Percentiles rank a stretch among this genome's conserved stretches.
Conservation (phyloP, 2,888 invertebrate genomes). For the Choreutis nemorana region DNA sequence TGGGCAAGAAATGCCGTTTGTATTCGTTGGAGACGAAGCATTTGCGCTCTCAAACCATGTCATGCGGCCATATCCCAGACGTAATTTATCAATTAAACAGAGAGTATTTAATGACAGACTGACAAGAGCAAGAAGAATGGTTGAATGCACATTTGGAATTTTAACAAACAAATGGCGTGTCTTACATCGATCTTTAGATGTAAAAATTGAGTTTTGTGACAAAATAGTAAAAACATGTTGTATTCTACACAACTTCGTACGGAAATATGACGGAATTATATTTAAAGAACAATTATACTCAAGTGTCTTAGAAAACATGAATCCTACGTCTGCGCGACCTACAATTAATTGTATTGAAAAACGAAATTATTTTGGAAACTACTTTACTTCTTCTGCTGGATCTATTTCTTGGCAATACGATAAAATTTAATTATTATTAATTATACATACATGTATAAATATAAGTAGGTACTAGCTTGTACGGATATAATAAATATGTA, state of each 20-base stretch:
- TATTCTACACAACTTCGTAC: conserved; percentile 5
- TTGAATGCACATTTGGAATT: conserved; percentile 15
- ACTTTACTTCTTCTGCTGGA: conserved; percentile 13
- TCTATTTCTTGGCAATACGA: conserved; percentile 10
- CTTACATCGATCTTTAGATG: conserved; percentile 10
- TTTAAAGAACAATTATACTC: conserved; percentile 6
- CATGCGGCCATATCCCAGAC: conserved; percentile 19
- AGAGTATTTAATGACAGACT: conserved; percentile 12
- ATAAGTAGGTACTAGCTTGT: too few species aligned
- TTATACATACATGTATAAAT: too few species aligned
- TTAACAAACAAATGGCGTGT: conserved; percentile 15
- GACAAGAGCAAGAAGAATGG: conserved; percentile 14
- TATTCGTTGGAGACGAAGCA: conserved; percentile 18
- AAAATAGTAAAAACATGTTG: conserved; percentile 11
- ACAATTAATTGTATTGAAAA: conserved; percentile 5
- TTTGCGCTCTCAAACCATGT: conserved; percentile 16
- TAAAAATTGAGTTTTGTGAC: neutral
- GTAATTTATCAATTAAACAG: conserved; percentile 12
- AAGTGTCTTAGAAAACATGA: neutral
- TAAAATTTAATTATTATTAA: neutral
- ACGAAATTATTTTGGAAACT: conserved; percentile 13
- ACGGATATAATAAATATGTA: too few species aligned
- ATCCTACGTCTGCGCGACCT: neutral
- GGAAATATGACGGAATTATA: conserved; percentile 3
- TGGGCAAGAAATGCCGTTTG: conserved; percentile 12